phyloP scores from a whole-genome alignment of 1,140 invertebrate species.

The Brachionus paranguensis region DNA sequence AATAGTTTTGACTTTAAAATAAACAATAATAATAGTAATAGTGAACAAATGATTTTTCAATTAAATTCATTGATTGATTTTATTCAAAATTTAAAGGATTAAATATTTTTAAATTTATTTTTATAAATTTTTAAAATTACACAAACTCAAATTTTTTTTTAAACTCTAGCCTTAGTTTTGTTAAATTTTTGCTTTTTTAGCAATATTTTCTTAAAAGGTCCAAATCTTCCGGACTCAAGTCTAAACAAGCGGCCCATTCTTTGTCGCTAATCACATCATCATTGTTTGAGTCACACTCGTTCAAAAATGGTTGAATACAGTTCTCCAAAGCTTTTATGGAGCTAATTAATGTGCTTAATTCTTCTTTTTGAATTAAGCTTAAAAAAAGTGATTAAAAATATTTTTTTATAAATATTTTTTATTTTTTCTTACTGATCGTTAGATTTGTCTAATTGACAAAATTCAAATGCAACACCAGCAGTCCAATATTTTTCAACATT shows the following conservation, averaged over 20 bases:
- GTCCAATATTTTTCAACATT: conserved; percentile 39
- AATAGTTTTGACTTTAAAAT: conserved; percentile 57
- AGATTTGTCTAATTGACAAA: conserved; percentile 31
- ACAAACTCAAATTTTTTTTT: neutral
- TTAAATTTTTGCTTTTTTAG: neutral
- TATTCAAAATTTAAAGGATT: neutral
- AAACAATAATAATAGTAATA: conserved; percentile 51
- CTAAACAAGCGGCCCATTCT: conserved; percentile 38
- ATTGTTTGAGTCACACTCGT: conserved; percentile 16
- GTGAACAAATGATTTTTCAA: neutral
- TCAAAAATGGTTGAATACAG: conserved; percentile 41
- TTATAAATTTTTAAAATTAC: neutral
- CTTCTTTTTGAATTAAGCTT: conserved; percentile 37
- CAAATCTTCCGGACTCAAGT: conserved; percentile 11
- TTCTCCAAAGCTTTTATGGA: conserved; percentile 37
- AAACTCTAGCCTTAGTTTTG: neutral
- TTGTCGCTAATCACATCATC: conserved; percentile 25
- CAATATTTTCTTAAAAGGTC: conserved; percentile 20
- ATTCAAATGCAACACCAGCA: conserved; percentile 37
- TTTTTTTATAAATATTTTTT: neutral
- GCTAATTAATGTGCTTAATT: neutral
- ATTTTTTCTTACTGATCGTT: conserved; percentile 21
- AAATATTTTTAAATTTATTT: neutral
- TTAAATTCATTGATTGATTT: neutral
- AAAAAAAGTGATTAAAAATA: neutral